phyloP scores from a whole-genome alignment of 2,888 invertebrate species.

The Sphinx pinastri region DNA sequence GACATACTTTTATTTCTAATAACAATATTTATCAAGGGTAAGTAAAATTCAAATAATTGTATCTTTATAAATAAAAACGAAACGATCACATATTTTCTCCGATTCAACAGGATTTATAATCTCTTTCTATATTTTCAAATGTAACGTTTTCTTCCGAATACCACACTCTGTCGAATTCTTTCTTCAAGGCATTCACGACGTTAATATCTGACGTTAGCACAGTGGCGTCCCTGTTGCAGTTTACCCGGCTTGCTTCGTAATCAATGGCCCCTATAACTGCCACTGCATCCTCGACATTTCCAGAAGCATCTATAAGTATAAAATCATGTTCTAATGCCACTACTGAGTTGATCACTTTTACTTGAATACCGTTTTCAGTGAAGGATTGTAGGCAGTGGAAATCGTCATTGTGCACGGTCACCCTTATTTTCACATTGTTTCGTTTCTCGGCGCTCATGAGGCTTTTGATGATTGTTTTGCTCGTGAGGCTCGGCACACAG shows the following conservation, averaged over 20 bases:
- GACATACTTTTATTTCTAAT: slow-evolving; percentile 29
- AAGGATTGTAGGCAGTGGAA: slow-evolving; percentile 47
- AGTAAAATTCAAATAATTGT: slow-evolving; percentile 27
- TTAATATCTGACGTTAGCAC: slow-evolving; percentile 57
- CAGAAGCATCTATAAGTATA: slow-evolving; percentile 57
- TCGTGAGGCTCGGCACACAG: slow-evolving; percentile 60
- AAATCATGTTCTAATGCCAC: slow-evolving; percentile 64
- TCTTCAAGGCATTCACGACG: slow-evolving; percentile 51
- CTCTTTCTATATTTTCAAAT: slow-evolving; percentile 27
- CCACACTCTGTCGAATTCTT: slow-evolving; percentile 68
- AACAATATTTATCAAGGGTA: slow-evolving; percentile 1
- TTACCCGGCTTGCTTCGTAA: slow-evolving; percentile 52
- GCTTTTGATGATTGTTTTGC: slow-evolving; percentile 56
- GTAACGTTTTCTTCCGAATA: slow-evolving; percentile 31
- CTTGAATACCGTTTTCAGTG: slow-evolving; percentile 54
- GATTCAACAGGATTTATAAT: slow-evolving; percentile 27
- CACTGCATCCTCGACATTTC: slow-evolving; percentile 46
- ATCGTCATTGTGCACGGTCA: slow-evolving; percentile 55
- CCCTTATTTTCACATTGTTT: slow-evolving; percentile 52
- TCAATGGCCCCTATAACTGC: slow-evolving; percentile 63
- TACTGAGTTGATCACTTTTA: slow-evolving; percentile 53
- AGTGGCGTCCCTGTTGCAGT: slow-evolving; percentile 57
- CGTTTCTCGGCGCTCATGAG: slow-evolving; percentile 52
- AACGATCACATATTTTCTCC: slow-evolving; percentile 24
- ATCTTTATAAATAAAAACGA: slow-evolving; percentile 16